Conservation (phyloP, 1,140 invertebrate species). For the Lamellibrachia luymesi region DNA sequence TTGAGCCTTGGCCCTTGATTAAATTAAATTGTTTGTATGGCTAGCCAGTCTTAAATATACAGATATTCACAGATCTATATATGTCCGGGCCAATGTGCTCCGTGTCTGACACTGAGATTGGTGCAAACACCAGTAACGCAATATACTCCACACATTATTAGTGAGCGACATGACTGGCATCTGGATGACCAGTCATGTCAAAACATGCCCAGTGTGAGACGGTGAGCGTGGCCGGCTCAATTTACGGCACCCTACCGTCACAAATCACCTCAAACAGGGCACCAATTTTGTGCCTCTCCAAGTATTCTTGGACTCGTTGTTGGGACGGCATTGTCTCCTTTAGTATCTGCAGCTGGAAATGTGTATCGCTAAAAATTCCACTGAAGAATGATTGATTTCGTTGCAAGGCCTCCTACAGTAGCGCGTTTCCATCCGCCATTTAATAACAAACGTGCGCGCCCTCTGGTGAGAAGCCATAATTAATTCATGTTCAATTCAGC, state of each 20-base stretch:
- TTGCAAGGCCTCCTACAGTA: not conserved
- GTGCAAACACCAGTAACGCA: not conserved
- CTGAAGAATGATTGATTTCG: not conserved
- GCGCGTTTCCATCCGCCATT: not conserved
- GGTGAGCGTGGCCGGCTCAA: not conserved
- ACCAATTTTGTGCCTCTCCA: conserved; percentile 45
- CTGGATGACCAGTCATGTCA: not conserved
- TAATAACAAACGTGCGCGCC: not conserved
- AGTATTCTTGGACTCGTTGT: conserved; percentile 43
- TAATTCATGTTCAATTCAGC: not conserved
- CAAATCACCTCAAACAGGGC: conserved; percentile 45
- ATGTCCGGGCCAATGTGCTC: too few relatives aligned
- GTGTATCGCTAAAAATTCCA: not conserved
- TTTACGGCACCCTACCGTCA: not conserved
- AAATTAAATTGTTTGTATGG: too few relatives aligned
- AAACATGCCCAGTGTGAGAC: not conserved
- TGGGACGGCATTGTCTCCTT: conserved; percentile 34
- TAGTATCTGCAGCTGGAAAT: not conserved
- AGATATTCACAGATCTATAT: too few relatives aligned
- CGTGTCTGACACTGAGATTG: too few relatives aligned
- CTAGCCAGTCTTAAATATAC: too few relatives aligned
- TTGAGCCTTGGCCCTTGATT: too few relatives aligned
- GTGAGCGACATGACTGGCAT: not conserved
- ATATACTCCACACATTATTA: not conserved
- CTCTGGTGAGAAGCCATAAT: not conserved